Base-by-base conservation (phyloP, 1,140 invertebrate genomes). In the Battus philenor region DNA sequence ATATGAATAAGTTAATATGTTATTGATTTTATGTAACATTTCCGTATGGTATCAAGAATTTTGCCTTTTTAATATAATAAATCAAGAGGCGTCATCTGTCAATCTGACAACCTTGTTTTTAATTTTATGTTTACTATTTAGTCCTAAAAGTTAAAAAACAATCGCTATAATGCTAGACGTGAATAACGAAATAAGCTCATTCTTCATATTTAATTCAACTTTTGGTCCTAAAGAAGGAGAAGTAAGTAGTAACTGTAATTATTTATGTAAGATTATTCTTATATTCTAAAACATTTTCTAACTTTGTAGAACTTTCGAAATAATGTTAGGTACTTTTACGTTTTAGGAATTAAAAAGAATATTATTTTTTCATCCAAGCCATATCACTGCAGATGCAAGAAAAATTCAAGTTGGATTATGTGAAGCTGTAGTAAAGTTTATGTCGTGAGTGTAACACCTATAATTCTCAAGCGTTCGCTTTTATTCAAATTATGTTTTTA, bases 381-480 rank as follows among this genome's bases (percentile, higher is more conserved):
- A 92, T 62, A 90, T 91, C 13, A 91, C 94, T 69, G 67, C 92
- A 13, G 95, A 97, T 76, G 90, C 89, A 8, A 93, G 96, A 86
- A 93, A 97, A 51, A 95, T 93, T 86, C 93, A 94, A 87, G 92
- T 97, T 61, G 96, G 97, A 2, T 86, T 97, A 2, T 94, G 94
- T 82, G 95, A 98, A 88, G 96, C 95, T 17, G 94, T 98, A 44
- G 92, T 97, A 30, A 93, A 95, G 81, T 98, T 98, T 88, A 93
- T 95, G 63, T 90, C 92, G 96, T 97, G 91, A 89, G 90, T 74
- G 43, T 26, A 11, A 30, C 52, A 59, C 45, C 36, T 8, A 15
- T 16, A 39, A 32, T 43, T 2, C 2, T 4, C n/a, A n/a, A n/a
- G n/a, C n/a, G n/a, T n/a, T n/a, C n/a, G n/a, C n/a, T n/a, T n/a